Evolutionary conservation across 2,888 invertebrate genomes (phyloP).

Genomic region (Leucoma salicis): DNA sequence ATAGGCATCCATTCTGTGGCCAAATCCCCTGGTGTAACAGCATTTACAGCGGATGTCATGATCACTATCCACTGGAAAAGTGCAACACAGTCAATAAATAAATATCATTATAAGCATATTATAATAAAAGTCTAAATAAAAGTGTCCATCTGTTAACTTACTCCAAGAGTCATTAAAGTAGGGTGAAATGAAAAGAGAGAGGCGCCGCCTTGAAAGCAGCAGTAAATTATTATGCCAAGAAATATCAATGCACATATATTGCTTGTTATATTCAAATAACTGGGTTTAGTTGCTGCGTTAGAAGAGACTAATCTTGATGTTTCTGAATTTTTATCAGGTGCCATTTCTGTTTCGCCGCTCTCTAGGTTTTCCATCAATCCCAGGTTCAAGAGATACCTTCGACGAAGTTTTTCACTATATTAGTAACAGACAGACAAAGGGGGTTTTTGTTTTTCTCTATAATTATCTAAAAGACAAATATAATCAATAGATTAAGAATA

Average conservation of each 20-base stretch:
- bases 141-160: slow-evolving; percentile 44
- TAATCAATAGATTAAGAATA: too few species aligned
- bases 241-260: slow-evolving; percentile 61
- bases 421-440: too few species aligned
- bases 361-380: slow-evolving; percentile 39
- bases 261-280: slow-evolving; percentile 63
- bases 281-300: slow-evolving; percentile 50
- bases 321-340: slow-evolving; percentile 58
- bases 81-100: background rate
- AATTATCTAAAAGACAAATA: too few species aligned
- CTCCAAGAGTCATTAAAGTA: slow-evolving; percentile 70
- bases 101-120: background rate
- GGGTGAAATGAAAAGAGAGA: slow-evolving; percentile 75
- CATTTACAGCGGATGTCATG: slow-evolving; percentile 74
- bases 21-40: slow-evolving; percentile 72
- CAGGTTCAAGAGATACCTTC: background rate
- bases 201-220: slow-evolving; percentile 59
- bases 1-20: slow-evolving; percentile 81
- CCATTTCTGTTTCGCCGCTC: slow-evolving; percentile 46
- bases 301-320: slow-evolving; percentile 60
- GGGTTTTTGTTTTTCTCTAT: too few species aligned
- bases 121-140: too few species aligned
- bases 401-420: too few species aligned
- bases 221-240: slow-evolving; percentile 58
- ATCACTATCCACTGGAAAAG: slow-evolving; percentile 71